Evolutionary conservation across 2,888 invertebrate genomes (phyloP), one percentile per base, ranked within the genome.

Genomic region (Molorchus minor): DNA sequence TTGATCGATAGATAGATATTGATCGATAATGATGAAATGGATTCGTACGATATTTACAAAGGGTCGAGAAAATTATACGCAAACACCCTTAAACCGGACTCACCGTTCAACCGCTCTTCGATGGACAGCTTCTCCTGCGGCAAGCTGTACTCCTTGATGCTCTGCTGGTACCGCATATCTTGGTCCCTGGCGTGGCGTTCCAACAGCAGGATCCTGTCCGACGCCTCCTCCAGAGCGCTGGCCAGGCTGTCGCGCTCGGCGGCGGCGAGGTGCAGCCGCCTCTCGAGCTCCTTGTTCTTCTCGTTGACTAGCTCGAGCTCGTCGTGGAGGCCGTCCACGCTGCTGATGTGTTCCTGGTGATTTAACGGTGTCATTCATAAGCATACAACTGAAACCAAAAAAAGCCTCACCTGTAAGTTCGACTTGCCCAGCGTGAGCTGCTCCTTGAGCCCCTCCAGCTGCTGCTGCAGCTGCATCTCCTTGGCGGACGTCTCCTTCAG

Each of bases 221-320:
- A 91, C 33, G 95, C 92, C 79, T 96, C 96, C 65, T 97, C 96
- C 56, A 96, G 83, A 59, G 92, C 91, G 47, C 88, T 86, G 47
- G 87, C 85, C 51, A 96, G 83, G 62, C 87, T 86, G 62, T 95
- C 93, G 69, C 94, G 87, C 79, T 97, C 96, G 59, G 89, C 87
- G 12, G 90, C 86, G 4, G 93, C 84, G 63, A 86, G 83, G 62
- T 90, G 87, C 63, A 96, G 84, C 72, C 76, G 84, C 77, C 90
- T 86, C 79, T 97, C 96, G 70, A 97, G 82, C 70, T 96, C 96
- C 53, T 87, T 84, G 74, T 91, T 92, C 79, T 93, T 92, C 71
- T 93, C 92, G 21, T 88, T 88, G 64, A 94, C 88, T 72, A 94
- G 80, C 70, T 91, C 89, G 61, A 96, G 86, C 85, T 97, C 96